Evolutionary conservation across 2,113 vertebrate genomes (phyloP), one percentile per base, ranked within the genome.

Genomic region (Phaethornis superciliosus): DNA sequence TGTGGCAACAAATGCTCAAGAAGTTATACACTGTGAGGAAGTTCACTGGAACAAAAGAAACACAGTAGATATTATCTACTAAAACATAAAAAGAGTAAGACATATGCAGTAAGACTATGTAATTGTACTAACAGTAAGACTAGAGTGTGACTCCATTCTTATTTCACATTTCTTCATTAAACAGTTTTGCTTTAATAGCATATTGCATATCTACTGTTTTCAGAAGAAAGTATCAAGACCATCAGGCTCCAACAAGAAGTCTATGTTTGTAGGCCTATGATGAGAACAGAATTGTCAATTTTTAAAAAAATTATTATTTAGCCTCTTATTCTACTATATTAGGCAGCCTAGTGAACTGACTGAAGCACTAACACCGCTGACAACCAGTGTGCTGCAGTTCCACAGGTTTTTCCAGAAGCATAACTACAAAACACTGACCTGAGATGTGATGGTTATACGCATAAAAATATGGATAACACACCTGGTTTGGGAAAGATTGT

Each of bases 41-140:
- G 81, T 85, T 89, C 23, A 17, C 78, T 70, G 86, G 71, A 88
- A 64, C 80, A 35, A 87, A 94, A 79, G 12, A 81, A 87, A 62
- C 44, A 65, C 6, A 19, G 13, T 40, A 8, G 28, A 12, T 33
- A 67, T 13, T 59, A 67, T 14, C 32, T 75, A 27, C 5, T 56
- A 30, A 90, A 88, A 85, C 72, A 49, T 8, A 60, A 1, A 30
- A 71, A 87, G 71, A 55, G 51, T 7, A 4, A 85, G 10, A 42
- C 5, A 51, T 72, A 9, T 51, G 69, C 28, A 32, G 47, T 42
- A 49, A 63, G 40, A 60, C 42, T 59, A 37, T 21, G 44, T 9
- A 24, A 71, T 75, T 91, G 81, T 40, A 60, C 18, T 47, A 88
- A 24, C 12, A 7, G 0, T 59, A 27, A 37, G 22, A 83, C 33